Base-by-base conservation (phyloP, 2,888 invertebrate genomes). In the Carpatolechia fugitivella region DNA sequence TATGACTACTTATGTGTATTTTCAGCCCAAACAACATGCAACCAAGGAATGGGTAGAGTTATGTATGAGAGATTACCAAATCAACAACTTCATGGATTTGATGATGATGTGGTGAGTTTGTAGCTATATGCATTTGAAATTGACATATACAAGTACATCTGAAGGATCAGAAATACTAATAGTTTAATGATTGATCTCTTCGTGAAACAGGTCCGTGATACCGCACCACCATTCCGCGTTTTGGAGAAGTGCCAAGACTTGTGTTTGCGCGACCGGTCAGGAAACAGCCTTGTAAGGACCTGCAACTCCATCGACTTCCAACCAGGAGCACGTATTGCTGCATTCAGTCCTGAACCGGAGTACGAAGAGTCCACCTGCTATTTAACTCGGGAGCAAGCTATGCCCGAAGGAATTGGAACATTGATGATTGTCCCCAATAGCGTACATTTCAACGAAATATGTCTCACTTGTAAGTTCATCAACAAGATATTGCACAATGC, bases 231-330 rank as follows among this genome's bases (percentile, higher is more conserved):
- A 0, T 96, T 97, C 73, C 92, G 95, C 60, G 97, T 97, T 7
- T 85, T 97, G 68, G 97, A 97, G 79, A 96, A 96, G 81, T 97
- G 97, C 80, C 96, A 96, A 80, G 95, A 96, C 70, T 83, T 97
- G 8, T 97, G 97, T 71, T 84, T 96, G 56, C 92, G 96, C 14
- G 97, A 97, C 77, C 92, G 96, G 60, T 96, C 78, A 91, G 93
- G 94, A 8, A 96, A 95, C 77, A 96, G 96, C 78, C 91, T 97
- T 47, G 96, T 96, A 16, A 92, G 96, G 62, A 93, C 95, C 1
- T 97, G 97, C 79, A 94, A 95, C 59, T 97, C 97, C 44, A 97
- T 97, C 65, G 97, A 97, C 82, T 97, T 97, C 76, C 96, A 96
- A 81, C 97, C 97, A 0, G 97, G 97, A 55, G 95, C 95, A 63